phyloP scores from a whole-genome alignment of 2,113 vertebrate species.

The Emydocephalus ijimae region DNA sequence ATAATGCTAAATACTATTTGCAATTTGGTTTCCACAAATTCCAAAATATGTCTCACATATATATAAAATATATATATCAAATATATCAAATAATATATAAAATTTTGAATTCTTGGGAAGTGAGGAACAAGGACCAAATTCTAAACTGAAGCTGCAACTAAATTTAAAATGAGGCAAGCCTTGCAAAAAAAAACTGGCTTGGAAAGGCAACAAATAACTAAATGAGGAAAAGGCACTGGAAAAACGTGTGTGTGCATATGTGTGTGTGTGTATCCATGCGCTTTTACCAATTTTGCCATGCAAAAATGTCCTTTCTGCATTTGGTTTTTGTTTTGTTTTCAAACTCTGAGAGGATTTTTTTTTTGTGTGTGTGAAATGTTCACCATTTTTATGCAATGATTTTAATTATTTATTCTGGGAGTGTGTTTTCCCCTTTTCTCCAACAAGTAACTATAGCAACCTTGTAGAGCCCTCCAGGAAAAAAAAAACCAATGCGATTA shows the following conservation, averaged over 20 bases:
- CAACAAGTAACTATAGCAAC: slow-evolving; percentile 27
- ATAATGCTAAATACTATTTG: neutral
- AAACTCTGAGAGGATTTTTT: neutral
- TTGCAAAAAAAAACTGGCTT: neutral
- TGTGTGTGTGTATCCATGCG: no score
- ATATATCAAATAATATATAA: no score
- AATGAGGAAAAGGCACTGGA: neutral
- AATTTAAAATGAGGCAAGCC: no score
- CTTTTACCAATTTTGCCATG: neutral
- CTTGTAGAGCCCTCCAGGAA: neutral
- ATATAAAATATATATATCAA: no score
- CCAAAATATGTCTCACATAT: neutral
- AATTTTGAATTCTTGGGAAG: neutral
- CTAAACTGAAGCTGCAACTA: neutral
- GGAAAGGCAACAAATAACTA: neutral
- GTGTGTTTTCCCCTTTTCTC: neutral
- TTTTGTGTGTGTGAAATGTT: neutral
- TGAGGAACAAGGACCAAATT: neutral
- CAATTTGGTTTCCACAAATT: neutral
- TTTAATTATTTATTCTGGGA: slow-evolving; percentile 29
- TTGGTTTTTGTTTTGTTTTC: neutral
- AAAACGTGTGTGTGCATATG: no score
- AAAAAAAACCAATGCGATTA: neutral
- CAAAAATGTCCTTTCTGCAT: neutral
- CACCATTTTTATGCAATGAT: neutral